Evolutionary conservation across 2,797 vertebrate genomes (phyloP).

Genomic region (Urosaurus nigricauda): DNA sequence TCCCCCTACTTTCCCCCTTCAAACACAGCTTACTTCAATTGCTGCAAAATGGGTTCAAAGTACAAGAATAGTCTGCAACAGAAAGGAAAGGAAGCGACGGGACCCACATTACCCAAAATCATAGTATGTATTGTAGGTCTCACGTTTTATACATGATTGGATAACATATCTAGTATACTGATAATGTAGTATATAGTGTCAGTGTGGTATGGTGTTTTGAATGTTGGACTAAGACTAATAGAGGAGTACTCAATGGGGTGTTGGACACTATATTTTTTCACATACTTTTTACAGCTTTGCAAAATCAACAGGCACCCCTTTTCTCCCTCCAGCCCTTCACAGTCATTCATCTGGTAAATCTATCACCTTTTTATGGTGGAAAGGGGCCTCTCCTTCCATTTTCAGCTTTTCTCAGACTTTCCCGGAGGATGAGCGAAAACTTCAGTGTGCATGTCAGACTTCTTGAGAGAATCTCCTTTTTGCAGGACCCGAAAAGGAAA

Average conservation of each 20-base stretch:
- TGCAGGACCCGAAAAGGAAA: neutral
- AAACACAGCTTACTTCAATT: too few species aligned
- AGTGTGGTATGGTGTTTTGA: too few species aligned
- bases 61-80: too few species aligned
- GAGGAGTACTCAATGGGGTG: neutral
- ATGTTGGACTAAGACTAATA: too few species aligned
- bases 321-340: neutral
- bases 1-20: too few species aligned
- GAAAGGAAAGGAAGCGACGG: too few species aligned
- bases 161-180: too few species aligned
- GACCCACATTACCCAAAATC: too few species aligned
- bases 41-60: too few species aligned
- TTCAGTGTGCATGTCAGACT: neutral
- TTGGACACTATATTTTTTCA: neutral
- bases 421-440: neutral
- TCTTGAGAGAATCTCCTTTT: neutral
- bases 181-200: too few species aligned
- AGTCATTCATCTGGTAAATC: conserved; percentile 30
- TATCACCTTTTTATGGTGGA: conserved; percentile 13
- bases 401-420: conserved; percentile 3
- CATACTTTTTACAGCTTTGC: neutral
- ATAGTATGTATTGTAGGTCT: too few species aligned
- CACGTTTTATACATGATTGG: too few species aligned
- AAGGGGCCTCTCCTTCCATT: neutral
- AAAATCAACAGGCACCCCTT: neutral